Evolutionary conservation across 2,888 invertebrate species (phyloP), one percentile per base, ranked within the genome.

Genomic region (Drosophila nr. perissopoda): DNA sequence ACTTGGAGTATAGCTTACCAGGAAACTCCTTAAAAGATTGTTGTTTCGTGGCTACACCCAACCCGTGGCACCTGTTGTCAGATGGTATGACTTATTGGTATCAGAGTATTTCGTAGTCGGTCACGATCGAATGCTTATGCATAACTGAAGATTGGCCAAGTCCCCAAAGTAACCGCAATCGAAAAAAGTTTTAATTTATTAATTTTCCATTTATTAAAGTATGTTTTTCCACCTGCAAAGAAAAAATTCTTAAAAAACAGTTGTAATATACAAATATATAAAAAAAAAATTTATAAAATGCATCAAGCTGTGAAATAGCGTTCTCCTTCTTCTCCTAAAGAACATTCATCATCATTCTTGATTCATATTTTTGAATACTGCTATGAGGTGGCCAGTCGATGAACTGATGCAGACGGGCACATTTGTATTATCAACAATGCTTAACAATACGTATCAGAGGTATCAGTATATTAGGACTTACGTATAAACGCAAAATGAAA

Each of bases 401-500:
- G 25, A 8, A 45, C 1, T 16, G 21, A 25, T 25, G 45, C 45
- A 45, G 16, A 16, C 7, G 2, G 45, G 13, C 21, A 16, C 21
- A 16, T 25, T 21, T 21, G 16, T 4, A 7, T 21, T 21, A 45
- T 45, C 40, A 21, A 25, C 21, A 21, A 16, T 16, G 25, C 45
- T 45, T 25, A 25, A 13, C n/a, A 21, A 7, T 25, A 16, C 6
- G 25, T 16, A 25, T 16, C 18, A 2, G 48, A 49, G 29, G 1
- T 49, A n/a, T 33, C n/a, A 25, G 49, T 38, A 16, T 18, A 11
- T n/a, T 3, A 7, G 11, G 18, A 18, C 45, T 58, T 45, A 18
- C 25, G 48, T 18, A 4, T 49, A 27, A 5, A 16, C 27, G 49
- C 18, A 49, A 33, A 79, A 76, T 74, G 54, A 75, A 79, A 68